A percentile compares a stretch with the other conserved stretches of the same genome.
Evolutionary conservation across 2,113 vertebrate species (phyloP).

Genomic region (Actinemys pallida): DNA sequence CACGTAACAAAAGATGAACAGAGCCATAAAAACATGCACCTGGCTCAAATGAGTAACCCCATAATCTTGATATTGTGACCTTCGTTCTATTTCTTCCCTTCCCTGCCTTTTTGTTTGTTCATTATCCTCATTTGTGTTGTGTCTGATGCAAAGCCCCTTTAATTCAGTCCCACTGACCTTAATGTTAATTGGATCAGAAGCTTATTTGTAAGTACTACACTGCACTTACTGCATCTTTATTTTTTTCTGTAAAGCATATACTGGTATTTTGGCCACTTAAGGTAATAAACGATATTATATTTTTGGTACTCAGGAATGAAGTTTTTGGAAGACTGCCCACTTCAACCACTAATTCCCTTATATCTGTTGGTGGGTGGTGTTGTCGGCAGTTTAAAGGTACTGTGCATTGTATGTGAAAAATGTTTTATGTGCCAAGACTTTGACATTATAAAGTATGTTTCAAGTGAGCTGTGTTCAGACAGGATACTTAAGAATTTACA

Average conservation of each 20-base stretch:
- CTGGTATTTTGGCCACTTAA: not conserved
- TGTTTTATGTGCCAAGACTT: conserved; percentile 21
- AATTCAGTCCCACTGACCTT: not conserved
- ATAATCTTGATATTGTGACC: not conserved
- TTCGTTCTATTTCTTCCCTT: not conserved
- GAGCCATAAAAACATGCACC: not conserved
- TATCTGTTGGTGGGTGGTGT: conserved; percentile 79
- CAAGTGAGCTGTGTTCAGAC: not conserved
- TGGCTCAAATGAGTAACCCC: not conserved
- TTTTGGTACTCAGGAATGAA: conserved; percentile 75
- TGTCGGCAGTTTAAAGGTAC: conserved; percentile 80
- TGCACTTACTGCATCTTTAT: not conserved
- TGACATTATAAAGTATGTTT: not conserved
- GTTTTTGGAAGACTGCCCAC: conserved; percentile 78
- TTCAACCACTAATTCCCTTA: conserved; percentile 79
- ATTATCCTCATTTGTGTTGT: not conserved
- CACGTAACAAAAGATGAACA: conserved; percentile 2
- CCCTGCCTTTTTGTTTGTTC: not conserved
- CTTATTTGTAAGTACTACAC: not conserved
- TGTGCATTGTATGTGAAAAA: conserved; percentile 37
- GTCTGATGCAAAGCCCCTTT: not conserved
- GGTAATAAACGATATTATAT: conserved; percentile 40
- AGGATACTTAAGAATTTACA: not conserved
- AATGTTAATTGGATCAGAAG: fast-evolving
- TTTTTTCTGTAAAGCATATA: not conserved